phyloP scores from a whole-genome alignment of 2,888 invertebrate genomes.

The Hydrotaea cyrtoneurina region DNA sequence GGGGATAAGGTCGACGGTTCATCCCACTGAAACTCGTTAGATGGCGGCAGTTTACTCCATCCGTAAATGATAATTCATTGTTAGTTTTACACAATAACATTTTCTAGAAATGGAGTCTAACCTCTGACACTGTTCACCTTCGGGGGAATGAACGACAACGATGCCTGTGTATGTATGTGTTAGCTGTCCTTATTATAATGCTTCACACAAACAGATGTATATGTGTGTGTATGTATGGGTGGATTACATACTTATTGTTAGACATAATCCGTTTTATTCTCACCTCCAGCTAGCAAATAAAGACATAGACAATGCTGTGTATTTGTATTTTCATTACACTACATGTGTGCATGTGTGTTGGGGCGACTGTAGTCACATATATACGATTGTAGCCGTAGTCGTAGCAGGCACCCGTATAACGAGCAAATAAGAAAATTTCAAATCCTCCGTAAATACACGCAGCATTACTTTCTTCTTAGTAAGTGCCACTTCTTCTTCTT shows the following conservation, averaged over 20 bases:
- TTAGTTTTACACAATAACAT: constrained; percentile 15
- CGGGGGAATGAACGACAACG: neutral
- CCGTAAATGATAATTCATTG: constrained; percentile 41
- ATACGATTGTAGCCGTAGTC: neutral
- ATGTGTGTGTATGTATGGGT: neutral
- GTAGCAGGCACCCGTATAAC: neutral
- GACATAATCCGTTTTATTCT: constrained; percentile 47
- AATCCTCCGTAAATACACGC: constrained; percentile 51
- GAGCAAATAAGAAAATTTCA: constrained; percentile 28
- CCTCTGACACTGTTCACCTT: constrained; percentile 1
- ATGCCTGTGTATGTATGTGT: neutral
- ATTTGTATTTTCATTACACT: neutral
- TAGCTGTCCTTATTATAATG: neutral
- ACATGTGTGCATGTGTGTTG: neutral
- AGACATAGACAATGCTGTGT: constrained; percentile 13
- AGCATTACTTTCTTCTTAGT: constrained; percentile 25
- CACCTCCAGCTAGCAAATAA: constrained; percentile 26
- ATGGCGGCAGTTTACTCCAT: neutral
- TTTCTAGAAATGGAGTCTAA: neutral
- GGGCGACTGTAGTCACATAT: too few relatives aligned
- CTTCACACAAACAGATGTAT: neutral
- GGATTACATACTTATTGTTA: constrained; percentile 41
- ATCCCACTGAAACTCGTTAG: too few relatives aligned
- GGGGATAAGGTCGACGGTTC: too few relatives aligned
- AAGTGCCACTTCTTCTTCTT: constrained; percentile 25